Evolutionary conservation across 2,888 invertebrate species (phyloP), one percentile per base, ranked within the genome.

Genomic region (Athetis lepigone): DNA sequence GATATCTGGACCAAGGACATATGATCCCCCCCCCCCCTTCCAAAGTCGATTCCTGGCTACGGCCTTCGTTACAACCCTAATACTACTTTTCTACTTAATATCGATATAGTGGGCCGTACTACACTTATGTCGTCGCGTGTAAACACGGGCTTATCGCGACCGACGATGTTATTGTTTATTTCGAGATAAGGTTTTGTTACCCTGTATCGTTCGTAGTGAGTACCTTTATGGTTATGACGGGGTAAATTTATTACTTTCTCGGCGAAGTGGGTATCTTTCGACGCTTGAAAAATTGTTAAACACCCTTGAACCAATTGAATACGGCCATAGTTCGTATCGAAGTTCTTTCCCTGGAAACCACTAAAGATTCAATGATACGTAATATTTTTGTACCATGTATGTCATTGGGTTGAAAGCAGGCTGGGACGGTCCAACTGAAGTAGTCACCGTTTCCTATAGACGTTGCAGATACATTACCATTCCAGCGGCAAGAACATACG

Each of bases 181-280:
- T 39, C 36, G 29, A 47, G 76, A 77, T 79, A 79, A 79, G 63
- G 55, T 64, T 67, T 49, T 64, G 68, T 55, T 45, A 11, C 43
- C 46, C 42, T 29, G 23, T 42, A n/a, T 16, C 45, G 51, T 51
- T 66, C 43, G 39, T 39, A 42, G 46, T 58, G 13, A 33, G 33
- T 33, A 19, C 73, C 19, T 59, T 47, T 65, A 47, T 23, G 27
- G 19, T 36, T 25, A 46, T 23, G 36, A 16, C 23, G 4, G 4
- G 33, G 29, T 33, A 3, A 33, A 45, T 70, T 51, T 62, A 63
- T 46, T 37, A 7, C 6, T 49, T 60, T 69, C n/a, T 69, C 19
- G 4, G 1, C 29, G 45, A 57, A 57, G 33, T 29, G 11, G 13
- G 11, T 11, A 33, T 1, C 4, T 3, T 13, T 33, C 33, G 13